Conservation (phyloP, 2,113 vertebrate species). For the Pycnonotus jocosus region DNA sequence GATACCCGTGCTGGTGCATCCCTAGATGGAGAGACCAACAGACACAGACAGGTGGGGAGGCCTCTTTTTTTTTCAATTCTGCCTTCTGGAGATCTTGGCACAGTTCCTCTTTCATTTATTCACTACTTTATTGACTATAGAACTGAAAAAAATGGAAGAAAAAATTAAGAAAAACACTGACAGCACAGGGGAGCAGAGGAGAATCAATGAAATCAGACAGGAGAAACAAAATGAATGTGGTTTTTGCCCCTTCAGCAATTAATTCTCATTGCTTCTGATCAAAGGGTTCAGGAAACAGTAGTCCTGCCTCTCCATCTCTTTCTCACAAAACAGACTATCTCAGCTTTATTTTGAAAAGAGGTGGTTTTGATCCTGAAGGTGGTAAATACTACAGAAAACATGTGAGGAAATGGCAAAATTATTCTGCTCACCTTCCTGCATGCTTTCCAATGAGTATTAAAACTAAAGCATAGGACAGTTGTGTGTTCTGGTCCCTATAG, state of each 20-base stretch:
- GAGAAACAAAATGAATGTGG: background rate
- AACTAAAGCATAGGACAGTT: background rate
- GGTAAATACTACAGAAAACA: background rate
- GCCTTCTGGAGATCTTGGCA: slow-evolving; percentile 42
- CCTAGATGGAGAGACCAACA: background rate
- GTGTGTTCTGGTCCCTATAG: background rate
- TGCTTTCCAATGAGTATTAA: background rate
- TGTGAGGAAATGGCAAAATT: background rate
- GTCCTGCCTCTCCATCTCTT: background rate
- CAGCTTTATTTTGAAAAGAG: background rate
- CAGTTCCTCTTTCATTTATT: background rate
- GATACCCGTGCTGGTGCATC: background rate
- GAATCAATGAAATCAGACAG: slow-evolving; percentile 2
- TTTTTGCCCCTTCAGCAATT: slow-evolving; percentile 9
- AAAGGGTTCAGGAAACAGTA: background rate
- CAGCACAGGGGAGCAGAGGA: background rate
- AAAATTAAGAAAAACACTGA: background rate
- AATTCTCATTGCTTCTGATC: background rate
- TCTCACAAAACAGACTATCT: background rate
- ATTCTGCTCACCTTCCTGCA: background rate
- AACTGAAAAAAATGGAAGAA: background rate
- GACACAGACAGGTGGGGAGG: background rate
- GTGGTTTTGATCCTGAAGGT: background rate
- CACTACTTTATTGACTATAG: background rate
- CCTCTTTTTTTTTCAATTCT: background rate